phyloP scores from a whole-genome alignment of 1,140 invertebrate genomes.

The Anastatus disparis region DNA sequence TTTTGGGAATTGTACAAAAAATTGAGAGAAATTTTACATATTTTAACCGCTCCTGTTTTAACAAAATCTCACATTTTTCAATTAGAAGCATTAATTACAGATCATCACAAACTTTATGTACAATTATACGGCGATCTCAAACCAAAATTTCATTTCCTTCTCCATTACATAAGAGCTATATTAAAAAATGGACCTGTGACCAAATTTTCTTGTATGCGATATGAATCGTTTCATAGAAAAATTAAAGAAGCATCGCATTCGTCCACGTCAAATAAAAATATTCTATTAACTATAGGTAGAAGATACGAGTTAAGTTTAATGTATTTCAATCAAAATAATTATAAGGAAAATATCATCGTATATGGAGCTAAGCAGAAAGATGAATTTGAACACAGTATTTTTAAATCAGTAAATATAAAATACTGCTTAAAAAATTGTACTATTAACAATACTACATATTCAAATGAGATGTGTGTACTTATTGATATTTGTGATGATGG shows the following conservation, averaged over 20 bases:
- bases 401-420: background rate
- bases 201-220: constrained; percentile 35
- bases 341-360: background rate
- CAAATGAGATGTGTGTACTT: background rate
- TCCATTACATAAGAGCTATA: constrained; percentile 36
- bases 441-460: background rate
- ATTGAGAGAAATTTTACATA: constrained; percentile 18
- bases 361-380: background rate
- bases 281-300: background rate
- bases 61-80: background rate
- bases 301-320: background rate
- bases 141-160: constrained; percentile 36
- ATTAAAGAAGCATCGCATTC: constrained; percentile 31
- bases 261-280: background rate
- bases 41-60: background rate
- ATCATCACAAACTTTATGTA: constrained; percentile 39
- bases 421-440: background rate
- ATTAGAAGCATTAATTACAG: constrained; percentile 30
- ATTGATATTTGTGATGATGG: background rate
- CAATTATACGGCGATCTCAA: constrained; percentile 33
- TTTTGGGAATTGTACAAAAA: constrained; percentile 41
- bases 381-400: background rate
- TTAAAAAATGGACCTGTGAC: constrained; percentile 33
- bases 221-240: constrained; percentile 36
- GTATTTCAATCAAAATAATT: background rate